These are phyloP conservation scores for Agelaius tricolor DNA, from an alignment of 2,113 vertebrate genomes.

Conservation along the genomic window DNA sequence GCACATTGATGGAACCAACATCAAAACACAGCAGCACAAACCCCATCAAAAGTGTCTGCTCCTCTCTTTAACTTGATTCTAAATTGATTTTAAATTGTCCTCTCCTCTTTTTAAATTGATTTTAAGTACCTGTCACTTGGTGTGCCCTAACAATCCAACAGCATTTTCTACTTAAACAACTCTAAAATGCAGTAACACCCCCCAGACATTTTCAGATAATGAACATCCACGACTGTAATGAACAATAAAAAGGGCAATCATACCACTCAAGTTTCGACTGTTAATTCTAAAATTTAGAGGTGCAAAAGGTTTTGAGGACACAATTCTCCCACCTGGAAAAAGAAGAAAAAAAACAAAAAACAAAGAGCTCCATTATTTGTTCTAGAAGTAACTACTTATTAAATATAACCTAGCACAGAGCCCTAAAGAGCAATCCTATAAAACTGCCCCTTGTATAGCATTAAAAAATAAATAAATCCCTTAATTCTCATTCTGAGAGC, in stretches of 20 bases:
- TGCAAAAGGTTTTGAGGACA: slow-evolving; percentile 99
- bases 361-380: not conserved
- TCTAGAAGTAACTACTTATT: not conserved
- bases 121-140: not conserved
- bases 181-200: not conserved
- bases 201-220: not conserved
- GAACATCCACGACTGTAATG: not conserved
- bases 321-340: slow-evolving; percentile 93
- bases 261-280: slow-evolving; percentile 99
- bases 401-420: not conserved
- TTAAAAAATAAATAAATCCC: not conserved
- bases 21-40: not conserved
- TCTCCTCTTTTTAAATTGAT: not conserved
- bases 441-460: not conserved
- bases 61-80: not conserved
- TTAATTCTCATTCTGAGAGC: not conserved
- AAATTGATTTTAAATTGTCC: not conserved
- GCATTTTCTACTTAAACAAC: not conserved
- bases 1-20: not conserved
- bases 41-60: not conserved
- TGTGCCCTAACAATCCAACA: not conserved
- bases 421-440: not conserved
- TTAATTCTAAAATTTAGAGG: slow-evolving; percentile 99
- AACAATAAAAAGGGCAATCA: slow-evolving; percentile 23
- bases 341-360: accelerated